Base-by-base conservation (phyloP, 92 coral and sea anemone genomes). In the Parazoanthus atlanticus region DNA sequence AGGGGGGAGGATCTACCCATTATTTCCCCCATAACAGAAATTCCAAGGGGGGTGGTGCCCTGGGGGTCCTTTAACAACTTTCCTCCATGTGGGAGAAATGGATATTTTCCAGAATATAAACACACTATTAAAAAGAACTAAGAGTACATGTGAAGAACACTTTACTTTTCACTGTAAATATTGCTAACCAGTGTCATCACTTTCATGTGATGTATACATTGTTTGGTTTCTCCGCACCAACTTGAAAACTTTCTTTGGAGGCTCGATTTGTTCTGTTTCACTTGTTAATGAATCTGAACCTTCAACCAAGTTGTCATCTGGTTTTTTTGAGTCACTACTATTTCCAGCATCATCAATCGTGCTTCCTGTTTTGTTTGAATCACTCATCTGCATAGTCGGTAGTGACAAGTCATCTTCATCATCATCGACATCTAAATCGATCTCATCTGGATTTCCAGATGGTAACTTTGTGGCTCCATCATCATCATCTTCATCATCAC, bases 191-290 rank as follows among this genome's bases (percentile, higher is more conserved):
- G 29, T 49, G n/a, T 85, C 78, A 23, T 89, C 93, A 28, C 80
- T 76, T 31, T 94, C 94, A 84, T 87, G 84, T 77, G 93, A 88
- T n/a, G 93, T 88, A 83, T 97, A 97, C 74, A 95, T 66, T 31
- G 95, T 91, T 87, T 97, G 98, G 84, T 97, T 97, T 89, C 99
- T 95, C 80, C 99, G 80, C n/a, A 88, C 80, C 29, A 97, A 89
- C 58, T 95, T 97, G 85, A 95, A 58, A 58, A 90, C 89, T 73
- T 95, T 97, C 29, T 67, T 88, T 83, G 91, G 93, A 47, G 98
- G 99, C 88, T 95, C 96, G 8, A 25, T 5, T 12, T 40, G 38
- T 30, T 88, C 91, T 43, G 80, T 79, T 23, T 46, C 81, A 71
- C 23, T 49, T 61, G n/a, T 72, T 26, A 74, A 58, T 9, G 26